Conservation (phyloP, 2,797 vertebrate genomes). For the Amphiprion clarkii region DNA sequence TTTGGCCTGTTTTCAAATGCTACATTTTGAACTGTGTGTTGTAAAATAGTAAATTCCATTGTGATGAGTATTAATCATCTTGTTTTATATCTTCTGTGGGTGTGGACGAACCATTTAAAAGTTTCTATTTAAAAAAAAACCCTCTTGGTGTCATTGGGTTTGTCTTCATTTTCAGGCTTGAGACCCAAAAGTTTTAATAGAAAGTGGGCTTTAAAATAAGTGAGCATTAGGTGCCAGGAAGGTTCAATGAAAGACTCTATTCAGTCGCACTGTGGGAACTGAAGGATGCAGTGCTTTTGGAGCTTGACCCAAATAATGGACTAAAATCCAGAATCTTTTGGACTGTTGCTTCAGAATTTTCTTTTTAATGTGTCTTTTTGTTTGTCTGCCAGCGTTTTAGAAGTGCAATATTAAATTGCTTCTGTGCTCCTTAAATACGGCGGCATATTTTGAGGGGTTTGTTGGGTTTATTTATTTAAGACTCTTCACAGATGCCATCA, state of each 20-base stretch:
- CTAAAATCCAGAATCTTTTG: background rate
- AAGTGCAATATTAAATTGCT: background rate
- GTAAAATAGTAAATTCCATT: no score
- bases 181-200: slow-evolving; percentile 1
- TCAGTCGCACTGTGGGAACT: slow-evolving; percentile 15
- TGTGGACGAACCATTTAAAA: background rate
- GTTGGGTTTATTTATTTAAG: background rate
- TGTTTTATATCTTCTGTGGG: background rate
- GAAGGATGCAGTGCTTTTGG: background rate
- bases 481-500: slow-evolving; percentile 15
- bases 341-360: slow-evolving; percentile 15
- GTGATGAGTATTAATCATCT: background rate
- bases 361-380: background rate
- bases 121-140: no score
- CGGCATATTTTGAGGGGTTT: background rate
- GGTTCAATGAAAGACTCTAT: slow-evolving; percentile 15
- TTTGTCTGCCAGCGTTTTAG: slow-evolving; percentile 1
- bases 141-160: background rate
- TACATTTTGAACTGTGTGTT: no score
- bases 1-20: background rate
- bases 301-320: background rate
- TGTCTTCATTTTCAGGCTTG: background rate
- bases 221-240: background rate
- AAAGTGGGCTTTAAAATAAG: background rate
- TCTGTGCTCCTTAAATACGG: background rate